These are phyloP conservation scores for Bombus turneri DNA, from an alignment of 1,140 invertebrate genomes.

Conservation along the genomic window DNA sequence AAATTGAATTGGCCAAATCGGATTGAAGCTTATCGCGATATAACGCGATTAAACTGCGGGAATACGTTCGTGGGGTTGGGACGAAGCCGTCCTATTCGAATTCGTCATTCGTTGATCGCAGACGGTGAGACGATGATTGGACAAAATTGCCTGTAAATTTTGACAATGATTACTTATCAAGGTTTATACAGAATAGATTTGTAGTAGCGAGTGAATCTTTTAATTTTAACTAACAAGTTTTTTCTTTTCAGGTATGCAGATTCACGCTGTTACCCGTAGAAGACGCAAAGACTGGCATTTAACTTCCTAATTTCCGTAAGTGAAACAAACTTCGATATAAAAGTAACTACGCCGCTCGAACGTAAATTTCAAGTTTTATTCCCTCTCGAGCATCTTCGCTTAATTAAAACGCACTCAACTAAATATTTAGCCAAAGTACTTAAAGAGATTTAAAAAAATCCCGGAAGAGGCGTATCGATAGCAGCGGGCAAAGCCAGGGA, in stretches of 20 bases:
- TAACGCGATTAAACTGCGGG: constrained; percentile 58
- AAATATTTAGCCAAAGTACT: not conserved
- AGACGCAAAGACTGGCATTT: too few species aligned
- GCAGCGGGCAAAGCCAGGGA: not conserved
- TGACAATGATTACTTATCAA: not conserved
- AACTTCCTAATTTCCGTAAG: not conserved
- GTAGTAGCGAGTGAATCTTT: not conserved
- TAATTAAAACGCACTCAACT: not conserved
- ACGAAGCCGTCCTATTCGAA: constrained; percentile 52
- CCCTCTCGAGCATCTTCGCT: too few species aligned
- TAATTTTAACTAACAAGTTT: not conserved
- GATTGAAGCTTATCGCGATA: constrained; percentile 43
- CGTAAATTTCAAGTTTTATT: not conserved
- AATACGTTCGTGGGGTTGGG: constrained; percentile 20
- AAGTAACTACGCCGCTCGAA: too few species aligned
- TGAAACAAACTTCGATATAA: not conserved
- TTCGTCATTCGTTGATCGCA: constrained; percentile 16
- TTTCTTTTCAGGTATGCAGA: too few species aligned
- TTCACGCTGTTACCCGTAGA: too few species aligned
- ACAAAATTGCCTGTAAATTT: not conserved
- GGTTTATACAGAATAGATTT: not conserved
- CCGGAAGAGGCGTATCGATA: not conserved
- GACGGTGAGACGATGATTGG: too few species aligned
- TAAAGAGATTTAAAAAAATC: not conserved
- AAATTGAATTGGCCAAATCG: constrained; percentile 63